Base-by-base conservation (phyloP, 2,888 invertebrate species). In the Andrena minutula region DNA sequence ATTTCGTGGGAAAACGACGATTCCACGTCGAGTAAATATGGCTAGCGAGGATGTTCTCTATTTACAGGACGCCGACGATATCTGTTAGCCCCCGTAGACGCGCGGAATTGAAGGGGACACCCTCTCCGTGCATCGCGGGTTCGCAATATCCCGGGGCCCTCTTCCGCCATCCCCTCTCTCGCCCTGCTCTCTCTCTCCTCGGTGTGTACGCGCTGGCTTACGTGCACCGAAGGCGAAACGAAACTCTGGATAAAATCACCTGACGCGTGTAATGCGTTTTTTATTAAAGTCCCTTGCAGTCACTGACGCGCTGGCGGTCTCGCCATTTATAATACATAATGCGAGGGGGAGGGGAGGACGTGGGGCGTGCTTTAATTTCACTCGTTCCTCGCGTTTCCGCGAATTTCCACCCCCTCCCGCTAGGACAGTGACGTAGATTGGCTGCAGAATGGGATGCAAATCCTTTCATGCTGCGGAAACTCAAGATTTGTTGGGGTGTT, bases 241-340 rank as follows among this genome's bases (percentile, higher is more conserved):
- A 89, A 88, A 86, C 88, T 88, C 85, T 58, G 88, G 84, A 75
- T 88, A 91, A 91, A 91, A 90, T 92, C 90, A 92, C 86, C 87
- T 91, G 91, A 91, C 90, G 91, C 91, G 92, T 91, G 91, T 91
- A 91, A 91, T 91, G 91, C 91, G 91, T 89, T 92, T 92, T 92
- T 91, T 91, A 91, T 91, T 91, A 92, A 91, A 92, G 83, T 88
- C 23, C 56, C 88, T 81, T 41, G 85, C 75, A 81, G 86, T 74
- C 84, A 68, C 80, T 64, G 56, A 23, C 65, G 74, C 35, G 76
- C 68, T 41, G 49, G 51, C 64, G 47, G 30, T 47, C 23, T 63
- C 63, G 56, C 23, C 73, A 75, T 83, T 82, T 86, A 77, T 74
- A 53, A 74, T 78, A 78, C 35, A 32, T 64, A 64, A 64, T 69